Conservation (phyloP, 2,113 vertebrate species). For the Pipra filicauda region DNA sequence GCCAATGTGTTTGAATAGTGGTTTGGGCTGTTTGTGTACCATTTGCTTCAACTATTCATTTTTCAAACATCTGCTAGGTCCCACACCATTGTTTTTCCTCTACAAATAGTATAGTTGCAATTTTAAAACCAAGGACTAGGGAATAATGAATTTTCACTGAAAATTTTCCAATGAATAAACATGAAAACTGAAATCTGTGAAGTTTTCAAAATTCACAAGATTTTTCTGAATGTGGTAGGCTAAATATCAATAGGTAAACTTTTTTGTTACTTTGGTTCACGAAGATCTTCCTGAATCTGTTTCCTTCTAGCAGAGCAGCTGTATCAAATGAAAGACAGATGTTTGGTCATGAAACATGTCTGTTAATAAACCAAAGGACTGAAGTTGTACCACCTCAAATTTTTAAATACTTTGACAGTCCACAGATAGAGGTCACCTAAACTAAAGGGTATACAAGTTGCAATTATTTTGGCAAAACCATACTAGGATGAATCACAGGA, state of each 20-base stretch:
- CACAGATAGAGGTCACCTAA: background rate
- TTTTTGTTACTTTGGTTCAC: background rate
- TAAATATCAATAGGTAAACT: background rate
- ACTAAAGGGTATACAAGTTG: background rate
- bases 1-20: background rate
- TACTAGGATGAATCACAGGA: background rate
- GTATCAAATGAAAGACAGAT: background rate
- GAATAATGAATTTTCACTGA: background rate
- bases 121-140: background rate
- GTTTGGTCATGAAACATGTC: background rate
- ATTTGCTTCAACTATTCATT: background rate
- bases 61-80: background rate
- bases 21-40: background rate
- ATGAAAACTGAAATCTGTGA: background rate
- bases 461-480: background rate
- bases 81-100: background rate
- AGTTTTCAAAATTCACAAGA: background rate
- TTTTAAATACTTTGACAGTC: background rate
- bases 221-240: background rate
- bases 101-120: background rate
- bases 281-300: background rate
- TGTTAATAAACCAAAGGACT: background rate
- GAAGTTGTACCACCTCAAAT: background rate
- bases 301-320: background rate
- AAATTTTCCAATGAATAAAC: background rate